Percentiles rank a stretch among this genome's conserved stretches.
Evolutionary conservation across 2,888 invertebrate genomes (phyloP).

Genomic region (Morpho achilles): DNA sequence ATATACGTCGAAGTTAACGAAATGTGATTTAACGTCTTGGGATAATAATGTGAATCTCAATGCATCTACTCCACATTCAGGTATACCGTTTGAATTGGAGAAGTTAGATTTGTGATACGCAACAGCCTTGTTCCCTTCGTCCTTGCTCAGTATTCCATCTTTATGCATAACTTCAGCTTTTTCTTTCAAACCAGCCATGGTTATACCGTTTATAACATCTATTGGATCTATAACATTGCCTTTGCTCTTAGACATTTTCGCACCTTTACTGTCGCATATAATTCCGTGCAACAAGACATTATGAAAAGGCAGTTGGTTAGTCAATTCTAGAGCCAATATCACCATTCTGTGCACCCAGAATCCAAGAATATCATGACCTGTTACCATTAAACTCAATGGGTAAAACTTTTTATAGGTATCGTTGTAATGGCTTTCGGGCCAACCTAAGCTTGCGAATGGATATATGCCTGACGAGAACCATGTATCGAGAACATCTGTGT

Average conservation of each 20-base stretch:
- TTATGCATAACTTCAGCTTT: conserved; percentile 65
- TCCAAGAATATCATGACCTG: conserved; percentile 97
- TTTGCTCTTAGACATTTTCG: conserved; percentile 98
- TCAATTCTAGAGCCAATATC: conserved; percentile 89
- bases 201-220: conserved; percentile 91
- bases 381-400: conserved; percentile 93
- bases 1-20: conserved; percentile 94
- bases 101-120: conserved; percentile 83
- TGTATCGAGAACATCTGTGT: conserved; percentile 97
- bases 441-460: conserved; percentile 93
- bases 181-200: conserved; percentile 79
- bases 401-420: conserved; percentile 82
- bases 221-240: conserved; percentile 97
- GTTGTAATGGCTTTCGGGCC: conserved; percentile 82
- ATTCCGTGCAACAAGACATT: conserved; percentile 94
- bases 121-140: conserved; percentile 83
- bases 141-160: conserved; percentile 78
- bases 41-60: conserved; percentile 92
- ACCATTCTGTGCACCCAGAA: conserved; percentile 99
- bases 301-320: conserved; percentile 88
- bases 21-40: conserved; percentile 89
- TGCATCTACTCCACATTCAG: conserved; percentile 94
- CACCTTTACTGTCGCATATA: conserved; percentile 92
- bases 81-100: conserved; percentile 86
- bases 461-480: conserved; percentile 98